Base-by-base conservation (phyloP, 2,113 vertebrate species). In the Vulpes lagopus region DNA sequence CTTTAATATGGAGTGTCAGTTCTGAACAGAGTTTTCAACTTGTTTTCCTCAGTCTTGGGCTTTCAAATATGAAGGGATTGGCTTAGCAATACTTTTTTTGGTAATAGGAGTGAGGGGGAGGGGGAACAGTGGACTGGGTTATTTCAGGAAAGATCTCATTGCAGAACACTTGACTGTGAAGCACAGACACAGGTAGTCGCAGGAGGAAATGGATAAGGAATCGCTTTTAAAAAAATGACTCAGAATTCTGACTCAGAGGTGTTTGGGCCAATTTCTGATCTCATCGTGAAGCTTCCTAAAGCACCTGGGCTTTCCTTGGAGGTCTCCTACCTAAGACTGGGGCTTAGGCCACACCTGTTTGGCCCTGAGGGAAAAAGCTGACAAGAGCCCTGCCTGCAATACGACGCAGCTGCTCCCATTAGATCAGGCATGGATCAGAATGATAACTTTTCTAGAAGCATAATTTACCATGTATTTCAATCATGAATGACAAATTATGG, bases 201-300 rank as follows among this genome's bases (percentile, higher is more conserved):
- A 27, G 79, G 78, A 96, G 73, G 95, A 96, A 97, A 87, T 35
- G 57, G 80, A 65, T 12, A 84, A 62, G 7, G 17, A 91, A 94
- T 89, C 1, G 2, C 32, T 55, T 89, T 53, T 73, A 64, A 91
- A 92, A 78, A 30, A 43, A n/a, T 96, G 96, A 97, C 88, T 96
- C 92, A 96, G 90, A 93, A 89, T 97, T 97, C 96, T 97, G 89
- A 97, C 89, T 97, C 96, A 96, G 95, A 95, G 84, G 91, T 85
- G 91, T 69, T 20, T 43, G 67, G 78, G 97, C 97, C 96, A 96
- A 97, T 38, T 93, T 96, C 91, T 98, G 97, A 97, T 86, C 97
- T 98, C 97, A 98, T 93, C 94, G 16, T 84, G 57, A 53, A 94
- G 94, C 95, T 74, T 97, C 91, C 57, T 88, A 62, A 76, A 89